Percentiles rank a stretch among this genome's conserved stretches.
Evolutionary conservation across 1,140 invertebrate genomes (phyloP).

Genomic region (Lordiphosa clarofinis): DNA sequence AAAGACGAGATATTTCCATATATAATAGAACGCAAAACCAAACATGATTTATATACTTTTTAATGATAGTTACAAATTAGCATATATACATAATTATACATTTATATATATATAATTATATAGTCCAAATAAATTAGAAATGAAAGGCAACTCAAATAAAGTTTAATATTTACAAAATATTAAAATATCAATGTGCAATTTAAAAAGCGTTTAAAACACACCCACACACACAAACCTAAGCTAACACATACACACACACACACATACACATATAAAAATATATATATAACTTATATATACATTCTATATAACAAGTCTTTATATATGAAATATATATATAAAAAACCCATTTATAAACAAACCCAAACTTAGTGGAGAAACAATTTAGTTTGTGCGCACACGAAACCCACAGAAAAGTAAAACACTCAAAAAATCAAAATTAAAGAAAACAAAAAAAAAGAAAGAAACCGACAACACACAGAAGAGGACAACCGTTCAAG

Average conservation of each 20-base stretch:
- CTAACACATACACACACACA: conserved; percentile 28
- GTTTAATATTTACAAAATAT: conserved; percentile 77
- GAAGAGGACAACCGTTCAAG: conserved; percentile 48
- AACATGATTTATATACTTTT: conserved; percentile 64
- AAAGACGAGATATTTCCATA: conserved; percentile 63
- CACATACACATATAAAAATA: conserved; percentile 26
- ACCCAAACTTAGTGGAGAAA: conserved; percentile 24
- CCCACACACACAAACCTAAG: conserved; percentile 10
- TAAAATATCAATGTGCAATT: conserved; percentile 76
- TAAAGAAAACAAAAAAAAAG: conserved; percentile 39
- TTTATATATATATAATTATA: conserved; percentile 42
- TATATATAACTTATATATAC: conserved; percentile 34
- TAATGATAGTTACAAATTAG: conserved; percentile 68
- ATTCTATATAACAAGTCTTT: conserved; percentile 31
- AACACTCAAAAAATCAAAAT: conserved; percentile 53
- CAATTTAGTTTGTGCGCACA: conserved; percentile 34
- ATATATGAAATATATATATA: conserved; percentile 22
- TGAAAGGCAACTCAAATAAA: conserved; percentile 35
- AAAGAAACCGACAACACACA: conserved; percentile 27
- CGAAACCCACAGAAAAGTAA: conserved; percentile 24
- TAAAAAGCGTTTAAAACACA: conserved; percentile 69
- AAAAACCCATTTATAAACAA: conserved; percentile 14
- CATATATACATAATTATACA: conserved; percentile 58
- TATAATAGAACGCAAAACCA: conserved; percentile 35
- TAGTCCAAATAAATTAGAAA: conserved; percentile 65